Conservation (phyloP, 2,113 vertebrate species). For the Xenus cinereus region DNA sequence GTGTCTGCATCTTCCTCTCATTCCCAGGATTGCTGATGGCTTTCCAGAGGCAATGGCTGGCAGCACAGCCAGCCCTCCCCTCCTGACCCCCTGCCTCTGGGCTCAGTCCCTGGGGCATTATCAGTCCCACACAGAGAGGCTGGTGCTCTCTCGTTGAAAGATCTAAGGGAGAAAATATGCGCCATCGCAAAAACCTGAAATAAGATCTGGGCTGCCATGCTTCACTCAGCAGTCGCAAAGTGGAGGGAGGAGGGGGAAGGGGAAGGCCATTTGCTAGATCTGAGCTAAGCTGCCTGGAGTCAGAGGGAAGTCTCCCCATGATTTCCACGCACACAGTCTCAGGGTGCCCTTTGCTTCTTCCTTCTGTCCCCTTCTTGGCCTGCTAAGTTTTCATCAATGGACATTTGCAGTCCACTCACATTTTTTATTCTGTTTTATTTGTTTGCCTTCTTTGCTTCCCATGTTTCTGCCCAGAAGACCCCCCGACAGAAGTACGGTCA, state of each 20-base stretch:
- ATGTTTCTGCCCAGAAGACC: accelerated
- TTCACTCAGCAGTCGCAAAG: neutral
- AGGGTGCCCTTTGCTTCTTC: neutral
- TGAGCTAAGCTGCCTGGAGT: neutral
- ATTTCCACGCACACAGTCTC: neutral
- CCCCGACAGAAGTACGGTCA: neutral
- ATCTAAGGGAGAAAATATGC: conserved; percentile 29
- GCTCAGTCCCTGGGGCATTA: neutral
- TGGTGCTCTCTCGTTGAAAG: neutral
- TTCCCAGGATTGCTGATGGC: neutral
- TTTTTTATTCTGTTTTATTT: neutral
- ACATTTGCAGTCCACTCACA: neutral
- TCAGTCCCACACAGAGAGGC: neutral
- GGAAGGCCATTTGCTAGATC: neutral
- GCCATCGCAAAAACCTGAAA: neutral
- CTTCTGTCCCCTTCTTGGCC: neutral
- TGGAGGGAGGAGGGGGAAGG: neutral
- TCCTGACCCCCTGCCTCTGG: accelerated
- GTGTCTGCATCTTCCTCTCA: neutral
- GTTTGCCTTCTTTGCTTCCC: neutral
- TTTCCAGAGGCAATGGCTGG: neutral
- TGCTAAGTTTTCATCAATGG: neutral
- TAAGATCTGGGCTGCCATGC: conserved; percentile 11
- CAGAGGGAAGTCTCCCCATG: neutral
- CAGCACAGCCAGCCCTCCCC: neutral